phyloP scores from a whole-genome alignment of 2,113 vertebrate species.

The Entelurus aequoreus region DNA sequence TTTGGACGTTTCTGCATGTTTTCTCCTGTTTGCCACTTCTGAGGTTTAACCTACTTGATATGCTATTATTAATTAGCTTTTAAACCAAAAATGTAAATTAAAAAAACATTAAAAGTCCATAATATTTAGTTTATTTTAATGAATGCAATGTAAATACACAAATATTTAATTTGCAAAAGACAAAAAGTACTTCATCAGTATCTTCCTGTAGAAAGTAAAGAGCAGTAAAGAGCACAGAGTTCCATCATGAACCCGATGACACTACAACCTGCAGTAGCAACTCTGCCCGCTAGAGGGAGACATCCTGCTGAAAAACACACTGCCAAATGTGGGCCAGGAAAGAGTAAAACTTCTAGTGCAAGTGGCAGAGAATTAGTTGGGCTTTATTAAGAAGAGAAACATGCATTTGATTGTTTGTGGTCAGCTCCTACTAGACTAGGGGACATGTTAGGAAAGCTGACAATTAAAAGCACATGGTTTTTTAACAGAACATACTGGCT shows the following conservation, averaged over 20 bases:
- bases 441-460: slow-evolving; percentile 27
- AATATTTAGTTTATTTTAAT: too few relatives aligned
- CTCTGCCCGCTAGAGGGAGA: slow-evolving; percentile 52
- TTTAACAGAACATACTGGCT: slow-evolving; percentile 28
- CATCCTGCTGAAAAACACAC: slow-evolving; percentile 7
- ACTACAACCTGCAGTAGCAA: slow-evolving; percentile 38
- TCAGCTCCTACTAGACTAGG: slow-evolving; percentile 37
- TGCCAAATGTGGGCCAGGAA: slow-evolving; percentile 13
- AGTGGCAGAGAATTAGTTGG: slow-evolving; percentile 34
- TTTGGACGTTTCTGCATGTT: too few relatives aligned
- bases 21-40: too few relatives aligned
- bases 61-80: too few relatives aligned
- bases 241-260: slow-evolving; percentile 63
- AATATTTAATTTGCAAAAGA: neutral
- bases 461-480: slow-evolving; percentile 60
- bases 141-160: neutral
- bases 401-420: slow-evolving; percentile 51
- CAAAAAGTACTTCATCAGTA: slow-evolving; percentile 6
- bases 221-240: slow-evolving; percentile 54
- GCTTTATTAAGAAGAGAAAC: slow-evolving; percentile 49
- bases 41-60: too few relatives aligned
- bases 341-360: slow-evolving; percentile 47
- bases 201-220: slow-evolving; percentile 11
- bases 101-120: too few relatives aligned
- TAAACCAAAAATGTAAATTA: too few relatives aligned